phyloP scores from a whole-genome alignment of 2,113 vertebrate species.

The Origma solitaria region DNA sequence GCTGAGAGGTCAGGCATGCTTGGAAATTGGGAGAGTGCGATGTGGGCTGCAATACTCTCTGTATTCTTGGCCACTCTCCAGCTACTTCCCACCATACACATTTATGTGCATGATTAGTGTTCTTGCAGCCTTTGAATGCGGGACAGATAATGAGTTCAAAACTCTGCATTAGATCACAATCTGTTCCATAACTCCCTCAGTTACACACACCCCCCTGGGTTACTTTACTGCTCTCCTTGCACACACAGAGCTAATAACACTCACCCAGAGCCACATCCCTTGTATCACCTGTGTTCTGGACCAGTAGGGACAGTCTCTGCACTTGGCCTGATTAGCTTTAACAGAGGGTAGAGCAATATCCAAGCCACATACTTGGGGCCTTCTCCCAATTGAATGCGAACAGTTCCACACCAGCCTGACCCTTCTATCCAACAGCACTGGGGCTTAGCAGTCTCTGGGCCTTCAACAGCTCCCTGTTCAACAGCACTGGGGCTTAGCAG shows the following conservation, averaged over 20 bases:
- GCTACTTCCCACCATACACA: not conserved
- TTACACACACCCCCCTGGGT: not conserved
- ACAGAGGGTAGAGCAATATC: not conserved
- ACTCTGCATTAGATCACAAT: not conserved
- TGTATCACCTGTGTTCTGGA: not conserved
- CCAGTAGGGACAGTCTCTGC: not conserved
- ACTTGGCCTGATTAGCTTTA: slow-evolving; percentile 21
- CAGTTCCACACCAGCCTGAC: not conserved
- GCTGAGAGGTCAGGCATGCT: not conserved
- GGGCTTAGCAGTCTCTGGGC: not conserved
- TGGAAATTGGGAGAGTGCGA: not conserved
- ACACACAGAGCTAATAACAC: not conserved
- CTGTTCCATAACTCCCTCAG: not conserved
- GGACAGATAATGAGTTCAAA: not conserved
- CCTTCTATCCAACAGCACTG: not conserved
- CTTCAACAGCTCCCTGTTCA: not conserved
- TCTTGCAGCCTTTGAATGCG: not conserved
- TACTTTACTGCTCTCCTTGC: not conserved
- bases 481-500: not conserved
- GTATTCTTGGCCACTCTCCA: not conserved
- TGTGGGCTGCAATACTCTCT: not conserved
- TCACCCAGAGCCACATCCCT: not conserved
- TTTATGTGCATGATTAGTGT: not conserved
- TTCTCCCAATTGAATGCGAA: not conserved
- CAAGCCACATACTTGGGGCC: not conserved